Base-by-base conservation (phyloP, 2,797 vertebrate species). In the Mallotus villosus region DNA sequence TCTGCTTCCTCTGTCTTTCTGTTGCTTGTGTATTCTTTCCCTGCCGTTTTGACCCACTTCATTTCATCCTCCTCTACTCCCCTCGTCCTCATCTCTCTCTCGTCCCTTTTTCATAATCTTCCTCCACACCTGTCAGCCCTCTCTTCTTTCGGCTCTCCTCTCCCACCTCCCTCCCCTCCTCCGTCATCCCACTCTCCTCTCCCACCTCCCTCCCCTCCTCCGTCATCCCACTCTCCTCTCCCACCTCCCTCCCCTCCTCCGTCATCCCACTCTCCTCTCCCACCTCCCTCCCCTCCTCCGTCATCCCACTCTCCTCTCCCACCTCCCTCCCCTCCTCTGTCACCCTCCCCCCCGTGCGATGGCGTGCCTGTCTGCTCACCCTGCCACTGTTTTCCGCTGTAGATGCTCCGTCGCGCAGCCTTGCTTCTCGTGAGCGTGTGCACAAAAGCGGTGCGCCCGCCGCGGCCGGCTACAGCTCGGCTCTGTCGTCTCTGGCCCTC, bases 391-490 rank as follows among this genome's bases (percentile, higher is more conserved):
- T 95, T 95, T 95, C 92, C 86, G 92, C 96, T 94, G 82, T 96
- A 98, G 97, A 98, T 93, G 92, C 94, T 95, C 94, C 97, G 93
- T 94, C 96, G 88, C 91, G 95, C 96, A 94, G 91, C 95, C 95
- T 96, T 95, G 95, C 96, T 96, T 98, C 95, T 96, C 94, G 93
- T 90, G 97, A 97, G 91, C 94, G 92, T 93, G 93, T 94, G 94
- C 95, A 94, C 95, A 97, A 97, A 98, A 95, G 92, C 92, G 94
- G 90, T 93, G 94, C 92, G 90, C 93, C 9, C 41, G 2, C 95
- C 92, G 91, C 92, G 92, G 94, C 95, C 90, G 90, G 85, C 85
- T 89, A 90, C 90, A 94, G 94, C 87, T 95, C 96, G 92, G 94
- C 96, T 95, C 89, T 96, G 86, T 96, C 96, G 94, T 97, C 97